phyloP scores from a whole-genome alignment of 2,113 vertebrate genomes.

The Poecilia latipinna region DNA sequence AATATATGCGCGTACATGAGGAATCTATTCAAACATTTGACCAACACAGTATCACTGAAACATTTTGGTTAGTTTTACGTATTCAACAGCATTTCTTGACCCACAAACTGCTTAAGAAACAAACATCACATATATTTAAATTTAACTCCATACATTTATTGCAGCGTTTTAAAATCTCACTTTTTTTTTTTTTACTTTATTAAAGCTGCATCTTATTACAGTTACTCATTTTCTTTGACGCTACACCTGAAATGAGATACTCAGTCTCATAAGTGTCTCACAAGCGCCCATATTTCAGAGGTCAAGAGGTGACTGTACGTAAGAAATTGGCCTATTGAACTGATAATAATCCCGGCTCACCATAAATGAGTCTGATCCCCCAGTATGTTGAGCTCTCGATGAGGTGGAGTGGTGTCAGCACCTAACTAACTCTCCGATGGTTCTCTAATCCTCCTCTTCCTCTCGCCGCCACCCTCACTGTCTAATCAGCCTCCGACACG shows the following conservation, averaged over 20 bases:
- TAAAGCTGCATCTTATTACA: constrained; percentile 1
- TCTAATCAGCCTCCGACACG: constrained; percentile 82
- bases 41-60: neutral
- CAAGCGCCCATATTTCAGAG: constrained; percentile 70
- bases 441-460: constrained; percentile 80
- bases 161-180: neutral
- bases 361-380: constrained; percentile 82
- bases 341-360: constrained; percentile 80
- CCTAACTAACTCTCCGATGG: constrained; percentile 79
- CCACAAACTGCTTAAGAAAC: neutral
- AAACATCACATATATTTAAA: neutral
- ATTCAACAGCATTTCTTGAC: neutral
- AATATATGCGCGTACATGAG: too few relatives aligned
- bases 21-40: too few relatives aligned
- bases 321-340: constrained; percentile 77
- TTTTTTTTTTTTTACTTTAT: constrained; percentile 9
- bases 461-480: constrained; percentile 74
- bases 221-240: neutral
- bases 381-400: constrained; percentile 79
- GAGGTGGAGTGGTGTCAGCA: constrained; percentile 84
- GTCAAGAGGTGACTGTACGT: constrained; percentile 72
- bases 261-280: constrained; percentile 59
- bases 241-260: constrained; percentile 45
- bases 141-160: neutral
- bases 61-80: neutral